phyloP scores from a whole-genome alignment of 2,888 invertebrate genomes.

The Polyommatus icarus region DNA sequence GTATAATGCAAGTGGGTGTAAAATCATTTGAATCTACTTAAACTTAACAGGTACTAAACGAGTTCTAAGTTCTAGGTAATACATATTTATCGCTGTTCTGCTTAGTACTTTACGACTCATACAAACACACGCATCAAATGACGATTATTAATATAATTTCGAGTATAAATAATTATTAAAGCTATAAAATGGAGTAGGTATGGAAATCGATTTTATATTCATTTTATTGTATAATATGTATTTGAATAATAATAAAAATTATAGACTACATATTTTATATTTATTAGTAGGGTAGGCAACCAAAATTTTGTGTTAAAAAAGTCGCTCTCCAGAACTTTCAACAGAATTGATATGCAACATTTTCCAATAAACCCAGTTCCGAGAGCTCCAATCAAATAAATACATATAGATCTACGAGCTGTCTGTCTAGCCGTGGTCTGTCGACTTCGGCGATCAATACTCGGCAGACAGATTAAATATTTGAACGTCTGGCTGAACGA shows the following conservation, averaged over 20 bases:
- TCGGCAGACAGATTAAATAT: conserved; percentile 21
- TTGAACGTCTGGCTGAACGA: conserved; percentile 19
- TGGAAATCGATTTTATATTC: not conserved
- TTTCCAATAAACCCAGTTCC: conserved; percentile 2
- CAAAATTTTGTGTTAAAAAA: not conserved
- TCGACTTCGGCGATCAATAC: conserved; percentile 25
- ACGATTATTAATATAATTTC: not conserved
- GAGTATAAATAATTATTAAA: not conserved
- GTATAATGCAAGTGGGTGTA: not conserved
- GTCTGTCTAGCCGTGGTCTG: conserved; percentile 20
- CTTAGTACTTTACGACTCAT: not conserved
- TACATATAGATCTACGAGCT: conserved; percentile 19
- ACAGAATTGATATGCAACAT: not conserved
- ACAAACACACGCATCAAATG: not conserved
- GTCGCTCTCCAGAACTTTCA: not conserved
- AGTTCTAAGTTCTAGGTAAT: not conserved
- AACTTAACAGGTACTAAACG: conserved; percentile 8
- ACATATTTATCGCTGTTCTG: conserved; percentile 6
- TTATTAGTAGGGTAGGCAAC: no score
- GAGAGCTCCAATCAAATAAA: conserved; percentile 10
- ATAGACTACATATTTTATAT: no score
- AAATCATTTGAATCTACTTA: conserved; percentile 16
- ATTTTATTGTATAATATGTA: no score
- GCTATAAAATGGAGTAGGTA: not conserved
- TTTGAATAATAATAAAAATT: no score